Evolutionary conservation across 2,797 vertebrate genomes (phyloP), one percentile per base, ranked within the genome.

Genomic region (Phrynocephalus forsythii): DNA sequence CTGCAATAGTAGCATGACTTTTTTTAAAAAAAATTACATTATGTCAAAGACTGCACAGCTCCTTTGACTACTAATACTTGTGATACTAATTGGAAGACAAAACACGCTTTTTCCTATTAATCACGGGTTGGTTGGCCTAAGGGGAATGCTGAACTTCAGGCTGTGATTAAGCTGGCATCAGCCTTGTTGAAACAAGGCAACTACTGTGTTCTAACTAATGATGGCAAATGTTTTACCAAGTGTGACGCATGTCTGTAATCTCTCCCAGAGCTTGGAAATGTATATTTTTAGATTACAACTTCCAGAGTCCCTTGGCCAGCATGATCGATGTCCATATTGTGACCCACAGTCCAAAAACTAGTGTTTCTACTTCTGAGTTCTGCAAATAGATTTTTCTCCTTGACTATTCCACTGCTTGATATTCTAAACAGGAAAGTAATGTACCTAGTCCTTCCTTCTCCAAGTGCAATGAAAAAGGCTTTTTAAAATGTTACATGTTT

Each of bases 1-100:
- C 7, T 44, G 2, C 52, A 83, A 86, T 38, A 24, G 13, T 75
- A 44, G 60, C 85, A 80, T 22, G 80, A 88, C 86, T 83, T 88
- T 67, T 88, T 67, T 33, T 33, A 33, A 33, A 75, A 0, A 89
- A 60, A 69, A 82, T 28, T 13, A 85, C 63, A 90, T 69, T 63
- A 48, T 2, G 6, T 77, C 44, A 18, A 71, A 87, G 33, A 18
- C 77, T 89, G 33, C 82, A 82, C 24, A 38, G 26, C 63, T 90
- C 79, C 3, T 76, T 84, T 44, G 85, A 26, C 75, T 90, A 26
- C 73, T 88, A 83, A 28, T 89, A 79, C 69, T 88, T 75, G 79
- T 9, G 48, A 8, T 33, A 30, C 30, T 90, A 48, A 87, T n/a
- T 28, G 68, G 60, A 83, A 92, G 86, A 56, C 33, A 56, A 86